Conservation (phyloP, 1,140 invertebrate genomes). For the Saccostrea cuccullata region DNA sequence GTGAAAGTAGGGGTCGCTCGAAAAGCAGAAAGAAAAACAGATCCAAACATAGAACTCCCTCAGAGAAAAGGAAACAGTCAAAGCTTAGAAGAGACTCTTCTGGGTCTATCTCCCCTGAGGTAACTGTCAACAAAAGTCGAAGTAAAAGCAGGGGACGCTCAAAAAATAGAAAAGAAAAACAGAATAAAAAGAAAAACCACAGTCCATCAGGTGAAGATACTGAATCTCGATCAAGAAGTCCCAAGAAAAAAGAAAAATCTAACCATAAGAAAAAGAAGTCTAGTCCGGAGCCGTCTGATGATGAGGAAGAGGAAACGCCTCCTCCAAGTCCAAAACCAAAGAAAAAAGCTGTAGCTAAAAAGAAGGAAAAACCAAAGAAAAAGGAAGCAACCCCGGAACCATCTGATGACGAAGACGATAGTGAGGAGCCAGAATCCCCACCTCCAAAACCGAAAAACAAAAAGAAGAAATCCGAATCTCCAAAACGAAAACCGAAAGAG, state of each 20-base stretch:
- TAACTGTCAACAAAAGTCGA: background rate
- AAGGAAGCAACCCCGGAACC: background rate
- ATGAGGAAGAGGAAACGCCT: background rate
- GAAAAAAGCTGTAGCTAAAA: background rate
- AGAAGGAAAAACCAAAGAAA: constrained; percentile 13
- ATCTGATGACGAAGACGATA: constrained; percentile 2
- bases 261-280: constrained; percentile 6
- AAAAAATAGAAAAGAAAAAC: background rate
- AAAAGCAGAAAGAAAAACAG: constrained; percentile 26
- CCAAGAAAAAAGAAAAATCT: constrained; percentile 28
- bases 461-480: background rate
- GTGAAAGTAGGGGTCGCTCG: background rate
- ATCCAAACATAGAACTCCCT: constrained; percentile 5
- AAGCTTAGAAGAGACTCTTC: constrained; percentile 18
- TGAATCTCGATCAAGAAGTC: constrained; percentile 20
- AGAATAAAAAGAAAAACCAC: background rate
- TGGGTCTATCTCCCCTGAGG: background rate
- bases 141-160: background rate
- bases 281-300: background rate
- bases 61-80: background rate
- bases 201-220: background rate
- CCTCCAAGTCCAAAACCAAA: constrained; percentile 6
- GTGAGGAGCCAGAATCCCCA: background rate
- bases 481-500: constrained; percentile 21
- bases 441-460: background rate